phyloP scores from a whole-genome alignment of 2,113 vertebrate genomes.

The Planiliza haematocheilus region DNA sequence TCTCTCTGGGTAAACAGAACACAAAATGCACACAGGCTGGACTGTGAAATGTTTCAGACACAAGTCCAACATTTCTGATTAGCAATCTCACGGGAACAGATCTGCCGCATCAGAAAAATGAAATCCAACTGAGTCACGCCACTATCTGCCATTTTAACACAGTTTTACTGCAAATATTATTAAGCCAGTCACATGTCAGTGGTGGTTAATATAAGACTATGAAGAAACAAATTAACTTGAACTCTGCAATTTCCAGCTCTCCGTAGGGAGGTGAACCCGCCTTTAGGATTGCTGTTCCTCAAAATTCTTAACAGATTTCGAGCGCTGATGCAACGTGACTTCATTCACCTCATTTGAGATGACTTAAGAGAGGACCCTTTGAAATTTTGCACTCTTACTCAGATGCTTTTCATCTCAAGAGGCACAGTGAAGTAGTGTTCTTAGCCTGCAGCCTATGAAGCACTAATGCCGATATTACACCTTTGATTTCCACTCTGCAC shows the following conservation, averaged over 20 bases:
- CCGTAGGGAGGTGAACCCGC: not conserved
- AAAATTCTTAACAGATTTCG: not conserved
- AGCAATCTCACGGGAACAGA: slow-evolving; percentile 11
- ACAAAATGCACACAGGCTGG: not conserved
- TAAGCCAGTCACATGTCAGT: slow-evolving; percentile 17
- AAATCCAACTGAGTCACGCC: slow-evolving; percentile 4
- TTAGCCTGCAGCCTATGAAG: not conserved
- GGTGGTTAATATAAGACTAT: not conserved
- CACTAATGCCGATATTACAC: not conserved
- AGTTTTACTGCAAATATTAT: not conserved
- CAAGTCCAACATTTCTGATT: slow-evolving; percentile 5
- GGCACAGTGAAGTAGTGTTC: not conserved
- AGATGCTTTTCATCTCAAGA: slow-evolving; percentile 31
- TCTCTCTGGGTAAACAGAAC: slow-evolving; percentile 16
- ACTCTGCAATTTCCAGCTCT: not conserved
- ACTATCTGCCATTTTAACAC: not conserved
- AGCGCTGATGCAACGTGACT: slow-evolving; percentile 18
- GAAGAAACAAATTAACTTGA: not conserved
- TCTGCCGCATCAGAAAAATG: not conserved
- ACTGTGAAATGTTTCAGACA: not conserved
- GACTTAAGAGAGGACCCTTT: slow-evolving; percentile 16
- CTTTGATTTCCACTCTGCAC: slow-evolving; percentile 6
- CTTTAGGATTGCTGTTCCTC: slow-evolving; percentile 6
- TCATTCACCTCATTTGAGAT: not conserved
- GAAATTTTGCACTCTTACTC: not conserved